Evolutionary conservation across 2,888 invertebrate species (phyloP), one percentile per base, ranked within the genome.

Genomic region (Drosophila mercatorum): DNA sequence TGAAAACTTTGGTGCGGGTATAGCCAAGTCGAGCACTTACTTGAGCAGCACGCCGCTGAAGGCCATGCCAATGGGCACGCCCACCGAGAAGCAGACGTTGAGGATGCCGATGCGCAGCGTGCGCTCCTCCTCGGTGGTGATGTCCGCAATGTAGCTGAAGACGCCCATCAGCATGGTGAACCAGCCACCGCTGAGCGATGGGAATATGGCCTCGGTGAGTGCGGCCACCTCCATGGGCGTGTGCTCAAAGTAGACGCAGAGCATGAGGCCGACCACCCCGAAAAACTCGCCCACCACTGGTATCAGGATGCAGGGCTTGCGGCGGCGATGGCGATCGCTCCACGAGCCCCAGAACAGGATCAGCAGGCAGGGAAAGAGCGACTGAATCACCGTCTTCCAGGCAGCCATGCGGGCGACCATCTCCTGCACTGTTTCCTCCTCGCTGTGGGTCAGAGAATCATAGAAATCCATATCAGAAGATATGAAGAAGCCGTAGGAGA

Each of bases 101-200:
- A 97, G 96, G 59, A 98, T 95, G 34, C 97, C 97, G 84, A 98
- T 97, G 73, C 98, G 93, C 53, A 97, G 94, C 28, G 98, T 98
- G 81, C 97, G 95, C 82, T 96, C 96, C 91, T 97, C 96, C 75
- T 96, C 95, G 3, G 96, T 95, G 4, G 97, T 97, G 17, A 97
- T 96, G 90, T 98, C 97, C 2, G 96, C 97, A 68, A 98, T 96
- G 91, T 97, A 98, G 93, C 97, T 97, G 93, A 98, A 96, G 77
- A 97, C 95, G 26, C 97, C 97, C 97, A 97, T 97, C 84, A 97
- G 95, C 97, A 97, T 97, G 38, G 97, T 97, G 91, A 97, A 96
- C 97, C 97, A 97, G 10, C 97, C 97, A 11, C 97, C 93, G 1
- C 96, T 96, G 8, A 97, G 89, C 0, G 96, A 96, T 3, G 97